phyloP scores from a whole-genome alignment of 2,888 invertebrate genomes.

The Didymodactylos carnosus region DNA sequence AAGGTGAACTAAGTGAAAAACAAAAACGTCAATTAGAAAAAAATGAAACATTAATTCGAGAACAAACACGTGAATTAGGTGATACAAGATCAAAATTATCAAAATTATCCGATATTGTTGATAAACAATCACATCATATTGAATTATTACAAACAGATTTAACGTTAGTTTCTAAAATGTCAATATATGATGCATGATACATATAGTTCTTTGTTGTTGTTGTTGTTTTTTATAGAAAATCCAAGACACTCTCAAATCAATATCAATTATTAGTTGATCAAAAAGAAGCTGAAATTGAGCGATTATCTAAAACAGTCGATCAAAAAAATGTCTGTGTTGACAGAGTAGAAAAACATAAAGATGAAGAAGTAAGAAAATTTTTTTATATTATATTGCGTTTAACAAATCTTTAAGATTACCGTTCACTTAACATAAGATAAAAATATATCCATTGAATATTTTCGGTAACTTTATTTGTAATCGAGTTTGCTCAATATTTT shows the following conservation, averaged over 20 bases:
- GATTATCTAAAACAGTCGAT: background rate
- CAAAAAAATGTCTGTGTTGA: background rate
- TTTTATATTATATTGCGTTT: background rate
- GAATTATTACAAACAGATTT: constrained; percentile 5
- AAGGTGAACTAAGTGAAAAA: constrained; percentile 31
- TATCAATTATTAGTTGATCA: background rate
- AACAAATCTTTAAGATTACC: too few relatives aligned
- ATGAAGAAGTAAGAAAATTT: background rate
- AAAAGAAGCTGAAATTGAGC: background rate
- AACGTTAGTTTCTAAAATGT: background rate
- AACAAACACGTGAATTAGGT: constrained; percentile 24
- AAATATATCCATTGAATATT: background rate
- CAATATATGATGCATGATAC: background rate
- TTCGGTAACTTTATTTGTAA: too few relatives aligned
- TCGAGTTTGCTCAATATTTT: too few relatives aligned
- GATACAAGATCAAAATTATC: constrained; percentile 29
- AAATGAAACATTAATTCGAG: constrained; percentile 21
- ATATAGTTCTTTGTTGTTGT: background rate
- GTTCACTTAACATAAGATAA: too few relatives aligned
- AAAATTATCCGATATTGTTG: constrained; percentile 31
- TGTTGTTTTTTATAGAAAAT: background rate
- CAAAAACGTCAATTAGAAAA: constrained; percentile 32
- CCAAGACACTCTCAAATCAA: background rate
- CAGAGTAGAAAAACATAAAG: background rate
- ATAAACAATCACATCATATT: constrained; percentile 16